Base-by-base conservation (phyloP, 2,888 invertebrate genomes). In the Pachymerium ferrugineum region DNA sequence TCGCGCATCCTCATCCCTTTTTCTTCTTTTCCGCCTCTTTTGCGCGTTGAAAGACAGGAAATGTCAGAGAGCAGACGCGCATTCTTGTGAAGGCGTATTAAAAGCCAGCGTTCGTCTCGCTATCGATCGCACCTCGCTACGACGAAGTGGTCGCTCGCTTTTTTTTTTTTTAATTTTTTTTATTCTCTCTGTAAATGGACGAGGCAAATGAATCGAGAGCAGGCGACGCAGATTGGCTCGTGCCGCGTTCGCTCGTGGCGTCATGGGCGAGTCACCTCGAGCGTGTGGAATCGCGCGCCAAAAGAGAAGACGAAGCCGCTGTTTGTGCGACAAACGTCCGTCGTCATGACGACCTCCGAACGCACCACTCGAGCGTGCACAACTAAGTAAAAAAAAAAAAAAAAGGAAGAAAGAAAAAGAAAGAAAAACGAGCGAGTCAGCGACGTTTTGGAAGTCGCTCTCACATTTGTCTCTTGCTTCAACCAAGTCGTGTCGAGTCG, bases 21-120 rank as follows among this genome's bases (percentile, higher is more conserved):
- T 62, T 62, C 62, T 62, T 62, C 62, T 28, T 62, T 28, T 62
- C 25, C 10, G 8, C 62, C 25, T 62, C 62, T 62, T 62, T 62
- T 62, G 62, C 62, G 62, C 62, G 62, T 62, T 62, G 14, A 62
- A 62, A 62, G 62, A 62, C 62, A 62, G 62, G 62, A 62, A 62
- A 62, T 62, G 62, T 62, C 62, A 62, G n/a, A 62, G 62, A 62
- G 62, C 62, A 62, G 62, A 62, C 62, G 62, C 62, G 62, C 62
- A 28, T 62, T 62, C 28, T 62, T 62, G 62, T 62, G 62, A n/a
- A 62, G 62, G 62, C 62, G 62, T 62, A 62, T 62, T 62, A 62
- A 62, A 62, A 62, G 62, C 62, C 3, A 12, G 62, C 62, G 28
- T 62, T 62, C 62, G 62, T 62, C 47, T 5, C 25, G 28, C 25